These are phyloP conservation scores for Bucorvus abyssinicus DNA, from an alignment of 2,797 vertebrate genomes.

Conservation along the genomic window DNA sequence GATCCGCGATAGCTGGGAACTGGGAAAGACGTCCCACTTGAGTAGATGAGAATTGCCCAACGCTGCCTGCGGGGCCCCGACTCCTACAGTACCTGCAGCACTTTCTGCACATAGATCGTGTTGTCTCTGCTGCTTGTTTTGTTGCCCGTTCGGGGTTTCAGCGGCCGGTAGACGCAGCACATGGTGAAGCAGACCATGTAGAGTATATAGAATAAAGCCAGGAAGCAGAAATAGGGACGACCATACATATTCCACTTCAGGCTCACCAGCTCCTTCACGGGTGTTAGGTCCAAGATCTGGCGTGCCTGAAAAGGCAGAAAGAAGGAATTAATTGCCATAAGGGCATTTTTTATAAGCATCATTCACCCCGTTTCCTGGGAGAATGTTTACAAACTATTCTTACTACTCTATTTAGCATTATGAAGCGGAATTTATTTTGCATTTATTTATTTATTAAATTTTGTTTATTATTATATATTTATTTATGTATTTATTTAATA, in stretches of 20 bases:
- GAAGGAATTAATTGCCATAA: not conserved
- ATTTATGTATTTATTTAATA: too few species aligned
- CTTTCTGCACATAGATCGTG: slow-evolving; percentile 85
- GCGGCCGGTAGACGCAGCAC: slow-evolving; percentile 87
- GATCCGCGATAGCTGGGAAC: not conserved
- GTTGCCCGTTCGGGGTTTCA: slow-evolving; percentile 82
- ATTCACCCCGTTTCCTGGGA: not conserved
- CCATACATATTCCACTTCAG: slow-evolving; percentile 94
- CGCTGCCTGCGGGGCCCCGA: not conserved
- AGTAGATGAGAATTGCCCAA: not conserved
- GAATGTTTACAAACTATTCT: not conserved
- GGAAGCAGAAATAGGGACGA: slow-evolving; percentile 89
- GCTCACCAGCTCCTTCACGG: slow-evolving; percentile 91
- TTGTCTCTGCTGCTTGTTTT: slow-evolving; percentile 79
- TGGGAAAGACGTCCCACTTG: not conserved
- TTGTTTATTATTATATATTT: too few species aligned
- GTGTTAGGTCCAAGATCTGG: slow-evolving; percentile 87
- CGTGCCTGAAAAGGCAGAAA: slow-evolving; percentile 78
- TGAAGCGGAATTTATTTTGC: not conserved
- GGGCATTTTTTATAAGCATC: not conserved
- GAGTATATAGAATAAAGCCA: slow-evolving; percentile 85
- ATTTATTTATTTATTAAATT: too few species aligned
- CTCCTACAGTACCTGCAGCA: slow-evolving; percentile 74
- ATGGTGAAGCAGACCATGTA: slow-evolving; percentile 90
- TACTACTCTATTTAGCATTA: not conserved